Conservation (phyloP, 2,797 vertebrate species). For the Xiphophorus birchmanni region DNA sequence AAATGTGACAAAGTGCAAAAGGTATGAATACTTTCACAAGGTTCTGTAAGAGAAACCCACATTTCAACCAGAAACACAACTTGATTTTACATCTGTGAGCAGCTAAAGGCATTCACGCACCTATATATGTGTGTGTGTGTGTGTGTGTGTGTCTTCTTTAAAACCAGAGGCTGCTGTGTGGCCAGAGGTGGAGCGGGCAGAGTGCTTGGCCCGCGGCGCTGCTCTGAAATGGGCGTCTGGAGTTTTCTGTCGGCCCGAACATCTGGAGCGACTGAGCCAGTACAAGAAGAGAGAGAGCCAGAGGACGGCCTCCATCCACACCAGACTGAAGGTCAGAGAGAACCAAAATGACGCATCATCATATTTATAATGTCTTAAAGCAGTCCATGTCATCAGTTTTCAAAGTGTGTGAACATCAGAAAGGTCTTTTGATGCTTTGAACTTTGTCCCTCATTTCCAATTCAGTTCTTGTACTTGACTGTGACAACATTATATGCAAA, state of each 20-base stretch:
- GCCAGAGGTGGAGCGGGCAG: slow-evolving; percentile 91
- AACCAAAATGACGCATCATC: background rate
- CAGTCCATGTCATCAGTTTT: background rate
- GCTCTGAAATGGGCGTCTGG: slow-evolving; percentile 97
- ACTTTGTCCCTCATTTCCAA: background rate
- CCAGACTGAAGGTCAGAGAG: slow-evolving; percentile 89
- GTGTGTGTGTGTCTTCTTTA: background rate
- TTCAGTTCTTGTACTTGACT: background rate
- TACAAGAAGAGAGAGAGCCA: slow-evolving; percentile 91
- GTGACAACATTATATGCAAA: background rate
- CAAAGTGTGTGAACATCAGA: background rate
- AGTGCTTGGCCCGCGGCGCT: slow-evolving; percentile 89
- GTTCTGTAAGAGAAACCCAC: background rate
- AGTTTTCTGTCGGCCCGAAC: slow-evolving; percentile 92
- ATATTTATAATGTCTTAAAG: background rate
- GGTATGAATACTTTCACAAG: background rate
- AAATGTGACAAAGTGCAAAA: background rate
- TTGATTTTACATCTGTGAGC: background rate
- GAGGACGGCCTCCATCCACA: slow-evolving; percentile 89
- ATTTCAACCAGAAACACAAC: background rate
- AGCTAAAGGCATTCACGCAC: background rate
- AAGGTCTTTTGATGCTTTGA: background rate
- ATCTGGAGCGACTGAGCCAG: slow-evolving; percentile 88
- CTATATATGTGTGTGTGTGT: background rate
- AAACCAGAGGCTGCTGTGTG: slow-evolving; percentile 76